phyloP scores from a whole-genome alignment of 2,888 invertebrate species.

The Pyrrhosoma nymphula region DNA sequence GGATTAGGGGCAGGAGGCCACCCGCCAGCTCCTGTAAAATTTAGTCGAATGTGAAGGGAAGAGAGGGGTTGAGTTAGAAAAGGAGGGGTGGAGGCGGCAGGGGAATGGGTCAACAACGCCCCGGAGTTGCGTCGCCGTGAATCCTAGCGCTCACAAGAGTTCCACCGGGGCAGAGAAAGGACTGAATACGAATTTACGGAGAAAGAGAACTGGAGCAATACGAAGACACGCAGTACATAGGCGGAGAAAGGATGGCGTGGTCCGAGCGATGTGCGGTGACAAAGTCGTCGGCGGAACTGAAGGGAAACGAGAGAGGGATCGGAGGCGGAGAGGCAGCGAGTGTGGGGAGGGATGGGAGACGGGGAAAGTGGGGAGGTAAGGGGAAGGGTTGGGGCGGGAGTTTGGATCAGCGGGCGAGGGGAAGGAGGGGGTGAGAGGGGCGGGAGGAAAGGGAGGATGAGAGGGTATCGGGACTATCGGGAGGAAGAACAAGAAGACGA shows the following conservation, averaged over 20 bases:
- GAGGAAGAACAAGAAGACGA: not conserved
- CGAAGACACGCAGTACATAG: not conserved
- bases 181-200: not conserved
- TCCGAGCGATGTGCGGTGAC: slow-evolving; percentile 72
- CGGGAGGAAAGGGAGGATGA: not conserved
- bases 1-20: not conserved
- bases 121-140: not conserved
- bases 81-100: not conserved
- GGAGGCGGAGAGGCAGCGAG: not conserved
- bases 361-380: not conserved
- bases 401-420: not conserved
- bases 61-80: not conserved
- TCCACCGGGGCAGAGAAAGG: not conserved
- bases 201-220: not conserved
- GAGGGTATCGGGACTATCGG: not conserved
- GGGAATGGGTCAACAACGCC: not conserved
- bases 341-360: not conserved
- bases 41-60: not conserved
- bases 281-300: slow-evolving; percentile 62
- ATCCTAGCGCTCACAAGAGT: not conserved
- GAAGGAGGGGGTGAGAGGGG: not conserved
- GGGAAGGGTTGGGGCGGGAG: not conserved
- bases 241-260: not conserved
- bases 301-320: not conserved
- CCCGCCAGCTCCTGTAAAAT: no score